Evolutionary conservation across 2,113 vertebrate species (phyloP), one percentile per base, ranked within the genome.

Genomic region (Crotalus viridis): DNA sequence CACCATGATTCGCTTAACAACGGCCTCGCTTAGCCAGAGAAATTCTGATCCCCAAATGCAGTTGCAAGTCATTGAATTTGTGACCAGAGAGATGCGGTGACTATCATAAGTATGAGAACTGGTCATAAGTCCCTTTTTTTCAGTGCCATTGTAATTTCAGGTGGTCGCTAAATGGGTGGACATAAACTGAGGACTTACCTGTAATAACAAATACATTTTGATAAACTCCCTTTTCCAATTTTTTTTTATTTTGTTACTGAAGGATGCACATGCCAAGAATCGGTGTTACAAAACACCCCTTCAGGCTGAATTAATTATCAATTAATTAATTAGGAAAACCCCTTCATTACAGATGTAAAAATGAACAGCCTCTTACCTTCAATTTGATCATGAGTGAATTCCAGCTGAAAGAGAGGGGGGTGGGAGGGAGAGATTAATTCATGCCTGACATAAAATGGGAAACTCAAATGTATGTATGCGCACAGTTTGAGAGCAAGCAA

Each of bases 321-420:
- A 33, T 22, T 13, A n/a, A 69, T 69, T 69, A 69, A 69, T 69
- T 69, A 69, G 61, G 61, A 26, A 39, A 3, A 1, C 0, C 2
- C 0, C 24, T 46, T 54, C 51, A 3, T 33, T 39, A 74, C 87
- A 64, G 39, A 28, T 10, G 51, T n/a, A 21, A 28, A 24, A 17
- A 21, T 0, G 39, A 21, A 88, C 33, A 46, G 88, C 56, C 13
- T 5, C 98, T 98, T 96, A 99, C 98, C 98, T 97, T 98, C 98
- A 39, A 99, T 96, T 96, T 99, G 98, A 90, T 99, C 98, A 0
- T 98, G 93, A 6, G 97, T 98, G 95, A 99, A 99, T 95, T 98
- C 98, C 95, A 98, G 91, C 98, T 99, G 96, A 5, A 97, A 94
- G 92, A 96, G 91, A 96, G 91, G 97, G 6, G 92, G 94, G 1